phyloP scores from a whole-genome alignment of 2,113 vertebrate species.

The Osmerus mordax region DNA sequence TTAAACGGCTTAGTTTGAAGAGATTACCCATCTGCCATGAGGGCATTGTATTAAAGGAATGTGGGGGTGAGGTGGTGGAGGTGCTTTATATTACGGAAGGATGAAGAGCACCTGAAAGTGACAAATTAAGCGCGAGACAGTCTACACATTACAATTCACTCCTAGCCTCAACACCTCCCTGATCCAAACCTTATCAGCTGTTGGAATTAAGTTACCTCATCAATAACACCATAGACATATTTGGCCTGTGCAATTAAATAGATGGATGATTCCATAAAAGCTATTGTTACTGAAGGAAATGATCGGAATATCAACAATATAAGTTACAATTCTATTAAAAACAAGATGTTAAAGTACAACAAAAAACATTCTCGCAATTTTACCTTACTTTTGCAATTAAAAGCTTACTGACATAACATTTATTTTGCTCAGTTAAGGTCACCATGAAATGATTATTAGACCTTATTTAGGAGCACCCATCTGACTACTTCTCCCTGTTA shows the following conservation, averaged over 20 bases:
- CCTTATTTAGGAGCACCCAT: too few species aligned
- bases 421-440: too few species aligned
- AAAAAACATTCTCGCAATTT: background rate
- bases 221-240: slow-evolving; percentile 62
- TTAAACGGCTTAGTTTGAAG: slow-evolving; percentile 53
- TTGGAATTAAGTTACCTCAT: slow-evolving; percentile 59
- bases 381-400: background rate
- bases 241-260: slow-evolving; percentile 64
- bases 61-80: slow-evolving; percentile 1
- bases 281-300: slow-evolving; percentile 50
- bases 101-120: slow-evolving; percentile 43
- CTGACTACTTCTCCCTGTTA: too few species aligned
- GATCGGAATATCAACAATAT: slow-evolving; percentile 59
- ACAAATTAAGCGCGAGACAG: slow-evolving; percentile 43
- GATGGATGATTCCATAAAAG: slow-evolving; percentile 60
- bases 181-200: slow-evolving; percentile 57
- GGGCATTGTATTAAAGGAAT: slow-evolving; percentile 28
- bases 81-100: slow-evolving; percentile 24
- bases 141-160: slow-evolving; percentile 37
- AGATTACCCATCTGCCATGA: slow-evolving; percentile 53
- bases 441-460: too few species aligned
- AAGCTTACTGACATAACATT: too few species aligned
- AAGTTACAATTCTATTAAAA: background rate
- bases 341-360: background rate
- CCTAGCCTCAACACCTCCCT: slow-evolving; percentile 25